Conservation (phyloP, 2,113 vertebrate species). For the Agelaius phoeniceus region DNA sequence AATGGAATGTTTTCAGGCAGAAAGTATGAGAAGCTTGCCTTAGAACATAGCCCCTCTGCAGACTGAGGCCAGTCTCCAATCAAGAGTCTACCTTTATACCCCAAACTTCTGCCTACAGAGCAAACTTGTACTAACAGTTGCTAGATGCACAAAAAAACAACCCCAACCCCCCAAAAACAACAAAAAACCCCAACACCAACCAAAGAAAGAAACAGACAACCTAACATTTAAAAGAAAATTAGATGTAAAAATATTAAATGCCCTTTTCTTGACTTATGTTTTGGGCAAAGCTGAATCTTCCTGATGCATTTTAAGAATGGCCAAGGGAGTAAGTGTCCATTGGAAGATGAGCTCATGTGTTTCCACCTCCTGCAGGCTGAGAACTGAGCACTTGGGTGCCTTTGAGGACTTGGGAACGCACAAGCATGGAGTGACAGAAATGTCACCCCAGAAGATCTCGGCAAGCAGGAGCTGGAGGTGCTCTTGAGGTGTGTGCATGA, state of each 20-base stretch:
- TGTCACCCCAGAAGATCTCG: accelerated
- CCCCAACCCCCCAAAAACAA: accelerated
- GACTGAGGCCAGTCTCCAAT: background rate
- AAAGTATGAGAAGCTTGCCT: background rate
- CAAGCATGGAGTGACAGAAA: accelerated
- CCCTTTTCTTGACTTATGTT: background rate
- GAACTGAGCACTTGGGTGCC: background rate
- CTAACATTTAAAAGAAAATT: background rate
- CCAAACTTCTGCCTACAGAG: background rate
- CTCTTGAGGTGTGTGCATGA: accelerated
- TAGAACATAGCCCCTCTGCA: background rate
- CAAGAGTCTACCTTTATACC: background rate
- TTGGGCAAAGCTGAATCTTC: background rate
- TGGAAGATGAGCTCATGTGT: accelerated
- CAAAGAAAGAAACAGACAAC: background rate
- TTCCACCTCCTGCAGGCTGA: background rate
- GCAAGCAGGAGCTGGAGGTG: background rate
- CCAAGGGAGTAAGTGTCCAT: background rate
- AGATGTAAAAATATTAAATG: background rate
- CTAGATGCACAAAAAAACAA: background rate
- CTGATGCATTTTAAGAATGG: background rate
- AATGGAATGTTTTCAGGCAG: background rate
- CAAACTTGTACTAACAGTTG: background rate
- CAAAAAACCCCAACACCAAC: background rate
- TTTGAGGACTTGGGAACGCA: background rate